Conservation (phyloP, 2,797 vertebrate species). For the Anguilla anguilla region DNA sequence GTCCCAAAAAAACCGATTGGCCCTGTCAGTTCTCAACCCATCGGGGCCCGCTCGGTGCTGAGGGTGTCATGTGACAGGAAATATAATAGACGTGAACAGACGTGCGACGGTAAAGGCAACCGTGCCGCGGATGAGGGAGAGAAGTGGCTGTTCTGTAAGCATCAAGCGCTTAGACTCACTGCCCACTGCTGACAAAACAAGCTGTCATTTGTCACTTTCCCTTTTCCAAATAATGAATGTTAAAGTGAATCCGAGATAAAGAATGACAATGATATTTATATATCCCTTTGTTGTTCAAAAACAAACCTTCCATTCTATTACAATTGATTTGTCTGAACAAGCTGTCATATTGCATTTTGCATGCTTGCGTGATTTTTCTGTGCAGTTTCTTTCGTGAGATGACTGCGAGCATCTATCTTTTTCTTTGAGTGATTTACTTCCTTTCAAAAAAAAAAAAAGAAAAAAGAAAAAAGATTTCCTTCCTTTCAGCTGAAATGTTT, state of each 20-base stretch:
- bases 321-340: not conserved
- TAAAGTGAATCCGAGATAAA: not conserved
- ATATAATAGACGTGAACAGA: constrained; percentile 5
- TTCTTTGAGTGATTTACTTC: not conserved
- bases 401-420: not conserved
- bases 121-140: not conserved
- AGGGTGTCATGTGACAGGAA: constrained; percentile 6
- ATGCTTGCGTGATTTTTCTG: not conserved
- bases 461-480: too few species aligned
- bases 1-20: not conserved
- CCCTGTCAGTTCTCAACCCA: not conserved
- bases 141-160: not conserved
- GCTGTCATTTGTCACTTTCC: not conserved
- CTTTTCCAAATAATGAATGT: not conserved
- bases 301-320: not conserved
- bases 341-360: not conserved
- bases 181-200: not conserved
- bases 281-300: not conserved
- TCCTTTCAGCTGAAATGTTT: not conserved
- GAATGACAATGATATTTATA: not conserved
- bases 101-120: not conserved
- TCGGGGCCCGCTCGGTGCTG: not conserved
- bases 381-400: not conserved
- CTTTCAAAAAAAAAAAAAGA: too few species aligned
- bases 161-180: not conserved